Percentiles rank a stretch among this genome's conserved stretches.
Evolutionary conservation across 2,888 invertebrate species (phyloP).

Genomic region (Cephus pulcher): DNA sequence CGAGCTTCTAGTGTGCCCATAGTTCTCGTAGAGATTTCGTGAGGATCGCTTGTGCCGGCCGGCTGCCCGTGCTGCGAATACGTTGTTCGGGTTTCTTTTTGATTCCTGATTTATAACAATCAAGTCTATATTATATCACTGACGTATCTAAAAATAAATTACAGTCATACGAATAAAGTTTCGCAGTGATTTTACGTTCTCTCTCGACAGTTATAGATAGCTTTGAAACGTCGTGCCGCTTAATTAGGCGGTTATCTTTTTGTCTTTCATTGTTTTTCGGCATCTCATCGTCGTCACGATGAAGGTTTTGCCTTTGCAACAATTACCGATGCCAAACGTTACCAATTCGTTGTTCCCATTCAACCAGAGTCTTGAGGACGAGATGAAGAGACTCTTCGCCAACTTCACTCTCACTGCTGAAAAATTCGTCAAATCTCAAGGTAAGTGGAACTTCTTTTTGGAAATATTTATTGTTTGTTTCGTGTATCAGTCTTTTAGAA

Average conservation of each 20-base stretch:
- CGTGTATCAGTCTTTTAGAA: neutral
- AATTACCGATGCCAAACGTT: constrained; percentile 36
- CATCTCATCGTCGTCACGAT: constrained; percentile 13
- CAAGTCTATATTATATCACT: neutral
- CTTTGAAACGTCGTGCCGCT: neutral
- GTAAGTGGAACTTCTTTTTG: neutral
- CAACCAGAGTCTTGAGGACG: constrained; percentile 56
- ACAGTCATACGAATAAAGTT: neutral
- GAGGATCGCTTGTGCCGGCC: neutral
- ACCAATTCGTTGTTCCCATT: constrained; percentile 49
- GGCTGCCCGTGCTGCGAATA: neutral
- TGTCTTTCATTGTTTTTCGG: neutral
- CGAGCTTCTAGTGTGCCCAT: neutral
- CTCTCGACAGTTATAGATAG: neutral
- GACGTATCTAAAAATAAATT: neutral
- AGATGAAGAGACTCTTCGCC: constrained; percentile 51
- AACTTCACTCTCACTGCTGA: constrained; percentile 28
- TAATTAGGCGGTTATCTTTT: neutral
- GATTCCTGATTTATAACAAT: neutral
- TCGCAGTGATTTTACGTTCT: neutral
- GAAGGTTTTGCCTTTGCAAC: constrained; percentile 29
- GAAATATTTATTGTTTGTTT: neutral
- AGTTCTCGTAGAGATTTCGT: neutral
- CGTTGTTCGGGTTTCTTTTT: neutral
- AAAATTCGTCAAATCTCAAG: neutral